phyloP scores from a whole-genome alignment of 2,888 invertebrate species.

The Lithosia quadra region DNA sequence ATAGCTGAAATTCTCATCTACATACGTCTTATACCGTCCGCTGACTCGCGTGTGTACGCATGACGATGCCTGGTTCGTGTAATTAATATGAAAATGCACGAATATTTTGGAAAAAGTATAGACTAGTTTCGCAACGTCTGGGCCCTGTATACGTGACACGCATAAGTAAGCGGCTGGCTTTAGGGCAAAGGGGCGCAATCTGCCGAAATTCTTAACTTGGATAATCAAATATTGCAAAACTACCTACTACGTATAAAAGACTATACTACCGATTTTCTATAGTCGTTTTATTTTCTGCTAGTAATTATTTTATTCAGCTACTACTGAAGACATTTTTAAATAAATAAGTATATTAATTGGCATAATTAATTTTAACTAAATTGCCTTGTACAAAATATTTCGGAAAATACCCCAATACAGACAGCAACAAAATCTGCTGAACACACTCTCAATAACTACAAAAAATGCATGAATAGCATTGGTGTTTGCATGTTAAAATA shows the following conservation, averaged over 20 bases:
- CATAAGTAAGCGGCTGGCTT: no score
- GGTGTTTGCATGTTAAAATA: no score
- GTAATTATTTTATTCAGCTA: neutral
- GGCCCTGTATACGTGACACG: no score
- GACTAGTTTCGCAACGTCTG: no score
- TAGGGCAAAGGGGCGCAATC: neutral
- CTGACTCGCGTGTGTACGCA: no score
- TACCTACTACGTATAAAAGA: neutral
- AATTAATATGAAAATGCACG: no score
- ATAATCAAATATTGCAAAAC: neutral
- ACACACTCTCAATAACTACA: neutral
- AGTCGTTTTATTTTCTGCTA: neutral
- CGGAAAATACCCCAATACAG: neutral
- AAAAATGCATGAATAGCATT: neutral
- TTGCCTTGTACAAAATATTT: neutral
- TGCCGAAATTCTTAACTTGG: no score
- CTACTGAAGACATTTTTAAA: neutral
- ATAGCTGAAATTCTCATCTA: neutral
- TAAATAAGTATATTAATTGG: slow-evolving; percentile 7
- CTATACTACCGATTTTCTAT: neutral
- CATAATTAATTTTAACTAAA: neutral
- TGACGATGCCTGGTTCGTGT: no score
- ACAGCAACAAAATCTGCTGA: neutral
- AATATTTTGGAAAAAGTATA: no score
- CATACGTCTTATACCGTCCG: neutral